These are phyloP conservation scores for Thomomys bottae DNA, from an alignment of 2,113 vertebrate species.

Conservation along the genomic window DNA sequence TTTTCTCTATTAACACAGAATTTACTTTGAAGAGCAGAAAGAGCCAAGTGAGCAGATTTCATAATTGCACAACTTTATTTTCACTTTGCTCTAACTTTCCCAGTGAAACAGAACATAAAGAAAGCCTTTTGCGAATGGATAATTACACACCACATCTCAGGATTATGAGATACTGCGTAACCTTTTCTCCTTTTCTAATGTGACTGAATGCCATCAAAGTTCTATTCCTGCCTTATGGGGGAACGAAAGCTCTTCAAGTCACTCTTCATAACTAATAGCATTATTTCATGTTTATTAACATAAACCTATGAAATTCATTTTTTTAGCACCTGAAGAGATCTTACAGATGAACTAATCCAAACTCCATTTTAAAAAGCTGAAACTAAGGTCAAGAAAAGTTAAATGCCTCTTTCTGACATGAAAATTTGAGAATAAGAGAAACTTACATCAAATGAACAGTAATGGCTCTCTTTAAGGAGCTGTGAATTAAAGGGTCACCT, in stretches of 20 bases:
- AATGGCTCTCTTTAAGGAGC: neutral
- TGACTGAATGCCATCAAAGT: constrained; percentile 3
- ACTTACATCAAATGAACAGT: constrained; percentile 41
- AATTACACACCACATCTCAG: constrained; percentile 62
- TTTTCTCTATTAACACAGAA: constrained; percentile 76
- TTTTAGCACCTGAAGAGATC: constrained; percentile 43
- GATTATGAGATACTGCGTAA: constrained; percentile 56
- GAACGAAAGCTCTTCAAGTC: constrained; percentile 31
- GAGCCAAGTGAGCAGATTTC: constrained; percentile 77
- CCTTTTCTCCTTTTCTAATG: constrained; percentile 70
- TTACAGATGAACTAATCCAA: constrained; percentile 58
- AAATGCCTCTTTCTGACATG: constrained; percentile 35
- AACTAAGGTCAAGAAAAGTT: constrained; percentile 71
- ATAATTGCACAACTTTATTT: constrained; percentile 66
- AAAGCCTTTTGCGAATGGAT: constrained; percentile 65
- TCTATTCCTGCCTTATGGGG: constrained; percentile 37
- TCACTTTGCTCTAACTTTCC: constrained; percentile 73
- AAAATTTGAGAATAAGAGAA: constrained; percentile 53
- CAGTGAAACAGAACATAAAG: constrained; percentile 64
- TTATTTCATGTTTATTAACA: constrained; percentile 73
- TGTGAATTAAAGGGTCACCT: neutral
- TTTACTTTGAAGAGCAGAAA: constrained; percentile 75
- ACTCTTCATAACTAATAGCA: constrained; percentile 56
- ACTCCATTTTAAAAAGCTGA: constrained; percentile 55
- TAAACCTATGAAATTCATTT: constrained; percentile 52